Base-by-base conservation (phyloP, 2,888 invertebrate species). In the Cephus sareptanus region DNA sequence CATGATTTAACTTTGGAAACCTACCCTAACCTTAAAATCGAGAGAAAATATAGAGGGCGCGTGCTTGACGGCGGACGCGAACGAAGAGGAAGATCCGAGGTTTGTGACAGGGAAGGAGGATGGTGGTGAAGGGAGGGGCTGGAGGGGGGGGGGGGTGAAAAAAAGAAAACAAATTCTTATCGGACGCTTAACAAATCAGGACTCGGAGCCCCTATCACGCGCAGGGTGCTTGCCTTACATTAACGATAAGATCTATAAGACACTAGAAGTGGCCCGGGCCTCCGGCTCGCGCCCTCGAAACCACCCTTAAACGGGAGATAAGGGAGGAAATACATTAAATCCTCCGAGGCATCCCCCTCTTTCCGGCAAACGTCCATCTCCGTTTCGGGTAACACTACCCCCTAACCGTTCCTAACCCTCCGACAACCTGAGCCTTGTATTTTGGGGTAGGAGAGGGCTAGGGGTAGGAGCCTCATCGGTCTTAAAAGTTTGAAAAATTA, bases 231-330 rank as follows among this genome's bases (percentile, higher is more conserved):
- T 74, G 74, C 74, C 37, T 74, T 74, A 74, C 83, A 85, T 87
- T 86, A 86, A 79, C 81, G 87, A 88, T 88, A 87, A 85, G 82
- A 88, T 87, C 87, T 84, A 85, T 84, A 84, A 87, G 84, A 83
- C 82, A 80, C 79, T 82, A 81, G 83, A 85, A 84, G 84, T 84
- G 81, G 82, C 85, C 85, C 85, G 82, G 83, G 84, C 81, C 56
- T 56, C 83, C 83, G 85, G 84, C 83, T 80, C 83, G 80, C 82
- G 79, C 80, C 83, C 81, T 82, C 83, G 79, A 83, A 86, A 84
- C 83, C 85, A 80, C 84, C 83, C 87, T 87, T 83, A 82, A 85
- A 86, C 81, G 81, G 81, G 35, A 85, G 86, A 86, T 86, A 86
- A 85, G 84, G 83, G 81, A 82, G 80, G 83, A 86, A 86, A 87